Percentiles rank a stretch among this genome's conserved stretches.
Evolutionary conservation across 2,113 vertebrate species (phyloP).

Genomic region (Apaloderma vittatum): DNA sequence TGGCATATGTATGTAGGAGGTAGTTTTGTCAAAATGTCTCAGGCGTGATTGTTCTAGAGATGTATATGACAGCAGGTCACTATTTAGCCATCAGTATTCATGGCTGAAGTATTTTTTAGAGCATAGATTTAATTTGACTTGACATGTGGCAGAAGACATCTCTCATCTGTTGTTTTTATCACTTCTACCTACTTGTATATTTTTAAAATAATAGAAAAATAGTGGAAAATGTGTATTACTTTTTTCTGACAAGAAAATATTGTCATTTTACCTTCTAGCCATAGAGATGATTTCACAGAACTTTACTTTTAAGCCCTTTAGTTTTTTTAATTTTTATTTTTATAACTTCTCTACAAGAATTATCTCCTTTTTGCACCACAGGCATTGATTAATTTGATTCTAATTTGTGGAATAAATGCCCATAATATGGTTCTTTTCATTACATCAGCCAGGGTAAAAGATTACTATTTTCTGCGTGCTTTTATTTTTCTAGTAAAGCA

Average conservation of each 20-base stretch:
- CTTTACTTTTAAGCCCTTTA: not conserved
- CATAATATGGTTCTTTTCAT: not conserved
- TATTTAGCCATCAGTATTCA: conserved; percentile 11
- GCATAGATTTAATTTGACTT: conserved; percentile 31
- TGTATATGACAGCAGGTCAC: not conserved
- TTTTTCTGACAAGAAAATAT: not conserved
- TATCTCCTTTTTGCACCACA: not conserved
- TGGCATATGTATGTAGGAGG: not conserved
- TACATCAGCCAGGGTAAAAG: not conserved
- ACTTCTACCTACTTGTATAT: not conserved
- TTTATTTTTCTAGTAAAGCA: not conserved
- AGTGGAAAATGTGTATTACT: not conserved
- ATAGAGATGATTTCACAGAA: not conserved
- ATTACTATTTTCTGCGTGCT: not conserved
- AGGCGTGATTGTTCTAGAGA: not conserved
- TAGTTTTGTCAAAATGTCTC: conserved; percentile 27
- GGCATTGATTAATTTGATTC: not conserved
- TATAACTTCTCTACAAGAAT: not conserved
- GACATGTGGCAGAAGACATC: not conserved
- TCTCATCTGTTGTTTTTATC: conserved; percentile 36
- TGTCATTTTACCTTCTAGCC: not conserved
- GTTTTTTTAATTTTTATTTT: not conserved
- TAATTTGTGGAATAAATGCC: not conserved
- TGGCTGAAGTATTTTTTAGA: conserved; percentile 40
- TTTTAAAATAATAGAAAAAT: conserved; percentile 42